phyloP scores from a whole-genome alignment of 2,888 invertebrate species.

The Bombylius discolor region DNA sequence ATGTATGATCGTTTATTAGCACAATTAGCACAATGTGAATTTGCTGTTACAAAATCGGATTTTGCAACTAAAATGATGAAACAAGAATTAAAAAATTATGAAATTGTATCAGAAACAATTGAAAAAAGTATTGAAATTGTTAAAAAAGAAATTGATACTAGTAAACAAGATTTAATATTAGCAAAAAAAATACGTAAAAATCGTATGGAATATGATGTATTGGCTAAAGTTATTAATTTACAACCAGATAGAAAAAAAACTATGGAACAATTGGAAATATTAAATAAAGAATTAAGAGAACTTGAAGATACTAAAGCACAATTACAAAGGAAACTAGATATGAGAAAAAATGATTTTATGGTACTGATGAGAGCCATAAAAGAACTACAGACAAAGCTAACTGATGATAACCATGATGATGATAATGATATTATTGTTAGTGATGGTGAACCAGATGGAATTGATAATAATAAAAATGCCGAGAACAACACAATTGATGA shows the following conservation, averaged over 20 bases:
- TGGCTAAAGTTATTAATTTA: constrained; percentile 80
- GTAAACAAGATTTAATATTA: constrained; percentile 64
- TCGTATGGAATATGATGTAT: constrained; percentile 81
- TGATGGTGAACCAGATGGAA: constrained; percentile 14
- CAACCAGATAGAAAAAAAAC: constrained; percentile 82
- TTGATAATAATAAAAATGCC: constrained; percentile 10
- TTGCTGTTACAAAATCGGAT: constrained; percentile 72
- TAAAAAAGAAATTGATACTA: constrained; percentile 65
- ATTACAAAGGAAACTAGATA: constrained; percentile 62
- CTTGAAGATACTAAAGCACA: constrained; percentile 58
- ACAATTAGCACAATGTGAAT: constrained; percentile 77
- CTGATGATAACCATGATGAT: constrained; percentile 50
- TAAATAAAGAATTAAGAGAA: constrained; percentile 59
- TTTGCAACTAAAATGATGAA: constrained; percentile 68
- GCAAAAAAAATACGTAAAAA: constrained; percentile 82
- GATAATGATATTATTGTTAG: constrained; percentile 35
- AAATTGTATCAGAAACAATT: constrained; percentile 59
- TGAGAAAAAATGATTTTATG: constrained; percentile 79
- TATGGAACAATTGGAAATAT: constrained; percentile 48
- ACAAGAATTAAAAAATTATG: constrained; percentile 73
- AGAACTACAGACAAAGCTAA: constrained; percentile 62
- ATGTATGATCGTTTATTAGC: constrained; percentile 68
- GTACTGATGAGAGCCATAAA: constrained; percentile 78
- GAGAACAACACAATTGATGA: constrained; percentile 13
- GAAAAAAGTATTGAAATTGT: constrained; percentile 68